Percentiles rank a stretch among this genome's conserved stretches.
Conservation (phyloP, 2,113 vertebrate genomes). For the Miniopterus natalensis region DNA sequence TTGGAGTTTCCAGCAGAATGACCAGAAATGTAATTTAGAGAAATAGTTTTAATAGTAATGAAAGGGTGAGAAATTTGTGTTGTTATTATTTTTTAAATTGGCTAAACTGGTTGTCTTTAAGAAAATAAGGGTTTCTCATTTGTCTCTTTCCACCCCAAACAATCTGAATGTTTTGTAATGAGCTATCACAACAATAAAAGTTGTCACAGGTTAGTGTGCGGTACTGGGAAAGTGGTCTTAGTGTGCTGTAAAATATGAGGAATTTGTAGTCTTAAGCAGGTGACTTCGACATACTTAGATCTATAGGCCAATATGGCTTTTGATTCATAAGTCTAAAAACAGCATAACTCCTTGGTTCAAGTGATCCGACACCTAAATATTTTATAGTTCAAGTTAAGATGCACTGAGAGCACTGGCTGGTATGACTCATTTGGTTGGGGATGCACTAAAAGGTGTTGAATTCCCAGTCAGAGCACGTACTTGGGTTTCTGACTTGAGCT, state of each 20-base stretch:
- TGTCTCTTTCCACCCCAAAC: not conserved
- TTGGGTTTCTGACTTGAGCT: too few species aligned
- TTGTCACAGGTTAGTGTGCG: rapidly evolving
- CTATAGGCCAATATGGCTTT: not conserved
- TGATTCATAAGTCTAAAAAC: not conserved
- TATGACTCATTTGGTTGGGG: too few species aligned
- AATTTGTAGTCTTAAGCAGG: not conserved
- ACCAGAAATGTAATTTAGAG: conserved; percentile 71
- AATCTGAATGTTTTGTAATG: not conserved
- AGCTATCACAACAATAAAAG: not conserved
- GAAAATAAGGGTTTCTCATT: not conserved
- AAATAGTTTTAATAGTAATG: conserved; percentile 47
- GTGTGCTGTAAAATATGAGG: not conserved
- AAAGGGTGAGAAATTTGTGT: conserved; percentile 18
- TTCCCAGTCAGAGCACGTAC: too few species aligned
- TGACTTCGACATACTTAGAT: not conserved
- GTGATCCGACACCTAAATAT: not conserved
- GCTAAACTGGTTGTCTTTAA: not conserved
- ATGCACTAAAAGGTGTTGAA: too few species aligned
- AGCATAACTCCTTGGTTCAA: not conserved
- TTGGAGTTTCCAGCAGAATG: conserved; percentile 23
- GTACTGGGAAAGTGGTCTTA: not conserved
- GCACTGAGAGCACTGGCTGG: not conserved
- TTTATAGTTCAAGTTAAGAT: not conserved
- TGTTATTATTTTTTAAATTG: not conserved